Evolutionary conservation across 64 coral and sea anemone species (phyloP).

Genomic region (Montipora cactus): DNA sequence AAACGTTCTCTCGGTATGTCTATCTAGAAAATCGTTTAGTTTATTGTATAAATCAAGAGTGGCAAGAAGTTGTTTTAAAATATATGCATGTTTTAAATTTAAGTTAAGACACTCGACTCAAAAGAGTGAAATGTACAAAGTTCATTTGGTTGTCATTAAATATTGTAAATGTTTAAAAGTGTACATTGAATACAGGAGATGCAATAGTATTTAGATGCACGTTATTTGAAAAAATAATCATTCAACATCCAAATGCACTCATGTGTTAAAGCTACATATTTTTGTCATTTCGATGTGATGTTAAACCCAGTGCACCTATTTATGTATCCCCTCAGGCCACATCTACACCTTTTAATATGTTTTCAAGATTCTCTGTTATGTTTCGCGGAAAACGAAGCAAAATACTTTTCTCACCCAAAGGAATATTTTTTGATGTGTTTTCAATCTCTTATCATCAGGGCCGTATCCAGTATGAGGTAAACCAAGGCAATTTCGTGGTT

Average conservation of each 20-base stretch:
- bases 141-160: conserved; percentile 31
- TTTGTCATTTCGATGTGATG: no score
- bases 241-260: not conserved
- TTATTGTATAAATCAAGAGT: conserved; percentile 30
- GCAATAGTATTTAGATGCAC: not conserved
- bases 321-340: no score
- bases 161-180: conserved; percentile 21
- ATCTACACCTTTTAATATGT: no score
- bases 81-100: conserved; percentile 38
- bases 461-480: no score
- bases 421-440: no score
- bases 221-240: not conserved
- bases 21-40: conserved; percentile 31
- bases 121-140: conserved; percentile 34
- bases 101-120: conserved; percentile 33
- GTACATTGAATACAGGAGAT: not conserved
- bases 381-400: no score
- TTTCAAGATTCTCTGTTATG: no score
- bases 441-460: no score
- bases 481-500: no score
- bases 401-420: no score
- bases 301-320: no score
- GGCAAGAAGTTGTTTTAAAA: conserved; percentile 39
- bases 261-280: no score
- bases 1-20: not conserved